These are phyloP conservation scores for Ophion ellenae DNA, from an alignment of 2,888 invertebrate species.

Conservation along the genomic window DNA sequence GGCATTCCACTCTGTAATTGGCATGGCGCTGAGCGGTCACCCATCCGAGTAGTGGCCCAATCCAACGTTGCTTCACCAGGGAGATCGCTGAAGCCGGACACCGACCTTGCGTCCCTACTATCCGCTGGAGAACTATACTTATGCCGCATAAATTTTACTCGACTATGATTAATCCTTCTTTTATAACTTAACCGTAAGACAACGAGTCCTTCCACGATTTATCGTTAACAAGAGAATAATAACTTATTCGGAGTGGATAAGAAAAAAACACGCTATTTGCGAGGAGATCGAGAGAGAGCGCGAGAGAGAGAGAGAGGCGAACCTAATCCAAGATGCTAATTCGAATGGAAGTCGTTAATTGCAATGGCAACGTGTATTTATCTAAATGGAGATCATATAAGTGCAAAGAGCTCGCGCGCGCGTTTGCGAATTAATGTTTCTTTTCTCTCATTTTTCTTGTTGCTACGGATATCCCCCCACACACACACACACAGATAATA, in stretches of 20 bases:
- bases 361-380: slow-evolving; percentile 67
- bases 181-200: slow-evolving; percentile 16
- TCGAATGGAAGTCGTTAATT: slow-evolving; percentile 69
- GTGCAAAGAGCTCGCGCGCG: slow-evolving; percentile 62
- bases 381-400: slow-evolving; percentile 69
- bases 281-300: slow-evolving; percentile 11
- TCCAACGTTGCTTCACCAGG: no score
- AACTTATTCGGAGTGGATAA: slow-evolving; percentile 43
- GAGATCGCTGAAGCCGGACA: no score
- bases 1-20: no score
- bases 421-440: slow-evolving; percentile 62
- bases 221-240: slow-evolving; percentile 33
- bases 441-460: slow-evolving; percentile 35
- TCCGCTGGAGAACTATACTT: not conserved
- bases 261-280: slow-evolving; percentile 47
- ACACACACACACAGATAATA: slow-evolving; percentile 64
- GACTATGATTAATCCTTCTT: slow-evolving; percentile 25
- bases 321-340: slow-evolving; percentile 61
- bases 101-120: no score
- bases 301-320: slow-evolving; percentile 27
- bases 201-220: slow-evolving; percentile 45
- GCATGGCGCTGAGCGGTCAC: no score
- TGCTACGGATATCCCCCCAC: slow-evolving; percentile 50
- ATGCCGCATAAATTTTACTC: not conserved
- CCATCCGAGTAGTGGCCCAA: no score